Conservation (phyloP, 2,113 vertebrate species). For the Procavia capensis region DNA sequence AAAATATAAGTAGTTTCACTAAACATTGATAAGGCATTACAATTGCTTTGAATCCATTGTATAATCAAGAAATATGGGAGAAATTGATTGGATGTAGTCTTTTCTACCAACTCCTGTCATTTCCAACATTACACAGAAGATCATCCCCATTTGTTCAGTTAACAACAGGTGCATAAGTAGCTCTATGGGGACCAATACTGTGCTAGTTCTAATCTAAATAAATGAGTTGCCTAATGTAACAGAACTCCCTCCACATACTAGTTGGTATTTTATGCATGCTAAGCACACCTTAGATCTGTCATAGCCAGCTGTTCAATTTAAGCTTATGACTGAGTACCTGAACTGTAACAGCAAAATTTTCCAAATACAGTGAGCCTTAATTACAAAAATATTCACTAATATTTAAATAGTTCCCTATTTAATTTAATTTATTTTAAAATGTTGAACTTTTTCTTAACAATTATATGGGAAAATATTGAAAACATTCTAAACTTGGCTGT, state of each 20-base stretch:
- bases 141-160: slow-evolving; percentile 8
- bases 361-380: background rate
- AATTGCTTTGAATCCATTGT: background rate
- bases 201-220: slow-evolving; percentile 47
- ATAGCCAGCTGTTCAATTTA: background rate
- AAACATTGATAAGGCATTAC: background rate
- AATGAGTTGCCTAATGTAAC: slow-evolving; percentile 2
- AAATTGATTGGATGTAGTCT: background rate
- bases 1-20: background rate
- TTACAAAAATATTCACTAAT: background rate
- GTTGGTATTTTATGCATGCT: background rate
- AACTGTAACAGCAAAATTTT: background rate
- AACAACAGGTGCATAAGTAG: background rate
- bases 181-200: background rate
- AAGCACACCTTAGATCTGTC: background rate
- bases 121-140: background rate
- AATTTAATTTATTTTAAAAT: background rate
- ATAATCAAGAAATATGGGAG: background rate
- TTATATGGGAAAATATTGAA: background rate
- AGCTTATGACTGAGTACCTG: background rate
- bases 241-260: background rate
- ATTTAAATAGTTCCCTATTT: background rate
- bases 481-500: background rate
- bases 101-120: background rate
- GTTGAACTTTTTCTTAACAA: background rate